Evolutionary conservation across 1,140 invertebrate genomes (phyloP), one percentile per base, ranked within the genome.

Genomic region (Drosophila jambulina): DNA sequence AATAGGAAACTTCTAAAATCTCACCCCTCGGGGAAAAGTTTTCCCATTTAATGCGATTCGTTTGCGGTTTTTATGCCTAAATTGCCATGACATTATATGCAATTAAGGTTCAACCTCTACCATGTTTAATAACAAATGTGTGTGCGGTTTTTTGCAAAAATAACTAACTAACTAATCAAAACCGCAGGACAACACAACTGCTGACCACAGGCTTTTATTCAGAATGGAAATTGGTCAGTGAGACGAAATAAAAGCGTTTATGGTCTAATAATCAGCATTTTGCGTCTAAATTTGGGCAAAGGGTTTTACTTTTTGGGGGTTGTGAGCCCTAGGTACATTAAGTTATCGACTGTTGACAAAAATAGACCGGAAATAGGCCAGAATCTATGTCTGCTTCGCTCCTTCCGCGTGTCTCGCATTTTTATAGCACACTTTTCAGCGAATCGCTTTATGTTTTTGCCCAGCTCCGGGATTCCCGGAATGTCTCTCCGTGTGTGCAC

Each of bases 301-400:
- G 21, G 78, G 60, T 64, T 76, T 38, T 12, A 19, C 42, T 43
- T 34, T 49, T 29, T 25, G 57, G 56, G 51, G 29, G 34, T 34
- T 5, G 29, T 23, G 19, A 43, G 46, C 57, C 46, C 60, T 65
- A 54, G 58, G 63, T 61, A 48, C 80, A 82, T 72, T 80, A 76
- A 80, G 75, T 59, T 80, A 83, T 83, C 71, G 80, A 88, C 71
- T 77, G 67, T 69, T 59, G 69, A 88, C 84, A 62, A 80, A 86
- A 86, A 86, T 86, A 85, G 34, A 75, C 40, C 68, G 15, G 59
- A 67, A 62, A 54, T 60, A 65, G 48, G 54, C 62, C 53, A 45
- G 57, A 61, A 65, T 70, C 69, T 27, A 8, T n/a, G 19, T 38
- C 32, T 42, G 27, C 32, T 67, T 32, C 21, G 34, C 17, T 27